A percentile compares a stretch with the other conserved stretches of the same genome.
phyloP scores from a whole-genome alignment of 1,140 invertebrate genomes.

The honey bee (Apis mellifera) region DNA sequence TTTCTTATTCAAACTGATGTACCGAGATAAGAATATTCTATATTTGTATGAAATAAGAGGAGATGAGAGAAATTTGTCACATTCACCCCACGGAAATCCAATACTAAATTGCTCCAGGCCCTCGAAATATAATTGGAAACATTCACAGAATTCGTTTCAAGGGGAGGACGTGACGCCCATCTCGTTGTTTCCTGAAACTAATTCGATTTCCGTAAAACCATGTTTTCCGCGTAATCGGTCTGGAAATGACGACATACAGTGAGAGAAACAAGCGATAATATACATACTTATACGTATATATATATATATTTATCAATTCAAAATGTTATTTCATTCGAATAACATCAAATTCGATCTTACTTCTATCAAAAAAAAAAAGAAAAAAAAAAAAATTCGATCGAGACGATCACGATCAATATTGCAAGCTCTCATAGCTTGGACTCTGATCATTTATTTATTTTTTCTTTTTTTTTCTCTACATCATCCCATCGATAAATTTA shows the following conservation, averaged over 20 bases:
- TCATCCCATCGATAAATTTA: slow-evolving; percentile 11
- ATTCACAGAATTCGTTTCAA: neutral
- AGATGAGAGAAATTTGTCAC: neutral
- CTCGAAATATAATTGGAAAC: slow-evolving; percentile 23
- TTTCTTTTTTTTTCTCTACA: slow-evolving; percentile 14
- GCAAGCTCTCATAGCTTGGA: neutral
- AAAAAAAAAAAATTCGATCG: no score
- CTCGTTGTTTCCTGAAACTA: slow-evolving; percentile 9
- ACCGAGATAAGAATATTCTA: no score
- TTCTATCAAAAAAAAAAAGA: neutral
- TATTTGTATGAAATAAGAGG: no score
- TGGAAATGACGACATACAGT: neutral
- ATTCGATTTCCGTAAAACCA: neutral
- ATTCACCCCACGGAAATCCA: neutral
- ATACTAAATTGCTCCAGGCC: neutral
- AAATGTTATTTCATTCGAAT: neutral
- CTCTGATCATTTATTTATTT: slow-evolving; percentile 8
- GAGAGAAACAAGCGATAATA: neutral
- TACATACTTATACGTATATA: neutral
- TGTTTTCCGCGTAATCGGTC: slow-evolving; percentile 3
- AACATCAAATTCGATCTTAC: slow-evolving; percentile 1
- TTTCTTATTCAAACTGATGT: no score
- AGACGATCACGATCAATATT: slow-evolving; percentile 17
- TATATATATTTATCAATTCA: neutral
- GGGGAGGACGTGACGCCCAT: neutral